Base-by-base conservation (phyloP, 1,140 invertebrate species). In the Drosophila parabipectinata region DNA sequence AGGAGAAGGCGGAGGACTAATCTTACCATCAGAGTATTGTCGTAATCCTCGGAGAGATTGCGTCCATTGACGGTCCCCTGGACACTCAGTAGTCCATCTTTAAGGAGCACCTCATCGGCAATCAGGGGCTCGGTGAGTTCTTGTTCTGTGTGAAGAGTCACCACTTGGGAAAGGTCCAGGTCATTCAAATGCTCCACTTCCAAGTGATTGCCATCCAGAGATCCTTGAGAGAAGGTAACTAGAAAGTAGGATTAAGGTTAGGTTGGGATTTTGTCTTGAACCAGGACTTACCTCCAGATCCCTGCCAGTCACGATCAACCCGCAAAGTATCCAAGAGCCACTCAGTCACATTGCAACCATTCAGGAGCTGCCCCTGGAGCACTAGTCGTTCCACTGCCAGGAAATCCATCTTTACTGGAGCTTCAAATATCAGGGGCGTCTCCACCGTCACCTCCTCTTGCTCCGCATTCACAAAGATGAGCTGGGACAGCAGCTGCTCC, bases 11-110 rank as follows among this genome's bases (percentile, higher is more conserved):
- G 6, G 30, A 28, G 26, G 6, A 28, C 26, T 28, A 3, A 10
- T 69, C 88, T 69, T 30, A 92, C 91, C 77, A 91, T 74, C 12
- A 92, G 44, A 3, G 91, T 92, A 44, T 92, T 92, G 12, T 55
- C 56, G 44, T 67, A 88, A 53, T 91, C 89, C 47, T 68, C 54
- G 0, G 54, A 52, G 6, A 92, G 57, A 69, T 91, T 64, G 0
- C 52, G 45, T 5, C 57, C 66, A 47, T 92, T 91, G 1, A 91
- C 75, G 0, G 24, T 37, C 0, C 77, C 83, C 4, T 60, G 5
- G 1, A 83, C 61, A 4, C 41, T 3, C 2, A 88, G 2, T 0
- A 71, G 54, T 1, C 74, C 83, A 15, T 58, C 37, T 9, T 44
- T 14, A 4, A 92, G 60, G 37, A 75, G n/a, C 0, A 91, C 4